These are phyloP conservation scores for Epizoanthus scotinus DNA, from an alignment of 92 coral and sea anemone species.

Conservation along the genomic window DNA sequence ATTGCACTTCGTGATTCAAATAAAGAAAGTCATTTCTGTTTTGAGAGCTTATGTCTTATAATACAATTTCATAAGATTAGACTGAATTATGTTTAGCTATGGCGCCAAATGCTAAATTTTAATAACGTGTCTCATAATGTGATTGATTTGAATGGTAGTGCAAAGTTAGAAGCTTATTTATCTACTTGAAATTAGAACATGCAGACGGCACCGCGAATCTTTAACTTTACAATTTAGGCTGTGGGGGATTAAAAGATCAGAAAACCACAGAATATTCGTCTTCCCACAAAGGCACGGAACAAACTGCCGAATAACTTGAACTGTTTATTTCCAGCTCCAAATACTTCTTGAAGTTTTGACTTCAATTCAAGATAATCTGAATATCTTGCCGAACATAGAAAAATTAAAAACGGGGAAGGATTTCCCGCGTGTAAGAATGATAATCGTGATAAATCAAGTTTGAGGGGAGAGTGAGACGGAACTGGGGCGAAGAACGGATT, in stretches of 20 bases:
- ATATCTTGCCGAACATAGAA: neutral
- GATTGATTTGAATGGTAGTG: neutral
- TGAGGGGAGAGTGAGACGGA: too few relatives aligned
- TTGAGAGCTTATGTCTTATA: neutral
- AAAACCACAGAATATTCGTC: slow-evolving; percentile 4
- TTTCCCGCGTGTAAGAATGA: too few relatives aligned
- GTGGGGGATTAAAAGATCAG: slow-evolving; percentile 16
- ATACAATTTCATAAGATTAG: slow-evolving; percentile 21
- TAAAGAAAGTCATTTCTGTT: neutral
- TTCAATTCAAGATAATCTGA: neutral
- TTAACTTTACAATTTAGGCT: slow-evolving; percentile 12
- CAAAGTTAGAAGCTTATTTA: slow-evolving; percentile 8
- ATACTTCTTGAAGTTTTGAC: neutral
- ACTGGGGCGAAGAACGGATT: too few relatives aligned
- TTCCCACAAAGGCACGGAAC: neutral
- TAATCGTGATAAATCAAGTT: too few relatives aligned
- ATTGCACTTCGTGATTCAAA: neutral
- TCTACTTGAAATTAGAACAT: neutral
- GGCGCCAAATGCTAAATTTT: slow-evolving; percentile 14
- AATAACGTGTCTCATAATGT: neutral
- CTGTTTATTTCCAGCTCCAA: neutral
- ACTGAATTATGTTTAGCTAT: neutral
- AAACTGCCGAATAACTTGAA: neutral
- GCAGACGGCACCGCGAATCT: slow-evolving; percentile 11
- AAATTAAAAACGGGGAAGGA: neutral